These are phyloP conservation scores for Sesamia inferens DNA, from an alignment of 2,888 invertebrate species.

Conservation along the genomic window DNA sequence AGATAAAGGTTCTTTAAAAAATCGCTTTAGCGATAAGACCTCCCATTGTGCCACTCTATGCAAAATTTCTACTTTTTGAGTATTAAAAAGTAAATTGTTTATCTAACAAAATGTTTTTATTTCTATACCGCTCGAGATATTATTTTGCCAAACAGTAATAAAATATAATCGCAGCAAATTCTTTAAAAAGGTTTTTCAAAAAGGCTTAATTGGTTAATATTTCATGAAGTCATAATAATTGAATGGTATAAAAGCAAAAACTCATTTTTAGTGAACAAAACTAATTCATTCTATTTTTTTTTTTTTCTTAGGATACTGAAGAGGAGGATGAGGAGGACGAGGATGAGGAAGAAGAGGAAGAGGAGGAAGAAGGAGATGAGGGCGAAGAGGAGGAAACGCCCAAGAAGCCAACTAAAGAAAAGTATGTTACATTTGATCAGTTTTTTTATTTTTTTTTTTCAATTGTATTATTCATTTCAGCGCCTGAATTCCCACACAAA, in stretches of 20 bases:
- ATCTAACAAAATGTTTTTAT: neutral
- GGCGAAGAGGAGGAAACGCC: conserved; percentile 77
- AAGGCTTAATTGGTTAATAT: too few relatives aligned
- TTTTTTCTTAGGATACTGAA: conserved; percentile 74
- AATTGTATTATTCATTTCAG: too few relatives aligned
- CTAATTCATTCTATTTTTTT: neutral
- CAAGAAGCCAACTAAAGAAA: conserved; percentile 78
- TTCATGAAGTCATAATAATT: neutral
- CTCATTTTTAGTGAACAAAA: neutral
- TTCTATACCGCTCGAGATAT: neutral
- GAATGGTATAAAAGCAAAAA: too few relatives aligned
- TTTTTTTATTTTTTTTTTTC: neutral
- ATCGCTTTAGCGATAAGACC: neutral
- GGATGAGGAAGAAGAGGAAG: conserved; percentile 88
- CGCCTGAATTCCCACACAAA: too few relatives aligned
- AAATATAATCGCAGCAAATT: neutral
- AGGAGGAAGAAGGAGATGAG: conserved; percentile 84
- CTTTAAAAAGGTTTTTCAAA: too few relatives aligned
- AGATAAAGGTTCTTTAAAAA: neutral
- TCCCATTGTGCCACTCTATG: neutral
- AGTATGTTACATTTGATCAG: conserved; percentile 69
- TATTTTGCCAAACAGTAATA: neutral
- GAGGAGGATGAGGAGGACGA: conserved; percentile 78
- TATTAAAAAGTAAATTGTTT: too few relatives aligned
- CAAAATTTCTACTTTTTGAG: neutral